A percentile compares a stretch with the other conserved stretches of the same genome.
Conservation (phyloP, 2,113 vertebrate genomes). For the Patagioenas fasciata region DNA sequence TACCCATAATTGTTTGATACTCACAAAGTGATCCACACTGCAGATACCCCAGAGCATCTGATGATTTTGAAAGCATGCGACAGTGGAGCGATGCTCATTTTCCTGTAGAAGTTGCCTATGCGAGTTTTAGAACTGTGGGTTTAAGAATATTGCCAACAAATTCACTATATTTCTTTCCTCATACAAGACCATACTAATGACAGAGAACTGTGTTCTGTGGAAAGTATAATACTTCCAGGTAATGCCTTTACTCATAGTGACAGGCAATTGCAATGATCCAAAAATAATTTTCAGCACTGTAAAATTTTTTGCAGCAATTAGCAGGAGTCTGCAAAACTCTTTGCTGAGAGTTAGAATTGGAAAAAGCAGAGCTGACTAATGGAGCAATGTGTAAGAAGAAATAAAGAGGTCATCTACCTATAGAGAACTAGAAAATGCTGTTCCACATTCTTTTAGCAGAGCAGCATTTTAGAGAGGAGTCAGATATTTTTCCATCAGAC, state of each 20-base stretch:
- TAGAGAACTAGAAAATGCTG: not conserved
- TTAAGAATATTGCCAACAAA: not conserved
- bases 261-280: not conserved
- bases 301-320: not conserved
- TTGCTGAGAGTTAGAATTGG: not conserved
- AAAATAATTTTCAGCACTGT: not conserved
- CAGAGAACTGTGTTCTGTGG: not conserved
- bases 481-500: not conserved
- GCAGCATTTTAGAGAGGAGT: not conserved
- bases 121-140: not conserved
- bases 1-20: not conserved
- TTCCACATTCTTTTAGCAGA: not conserved
- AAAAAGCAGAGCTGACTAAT: not conserved
- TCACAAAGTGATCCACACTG: not conserved
- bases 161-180: not conserved
- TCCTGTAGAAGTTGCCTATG: not conserved
- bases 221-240: not conserved
- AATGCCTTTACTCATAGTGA: not conserved
- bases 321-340: not conserved
- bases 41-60: not conserved
- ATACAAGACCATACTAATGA: not conserved
- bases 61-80: not conserved
- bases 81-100: not conserved
- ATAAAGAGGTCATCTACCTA: not conserved
- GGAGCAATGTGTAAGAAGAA: not conserved